Evolutionary conservation across 2,113 vertebrate species (phyloP).

Genomic region (Pagrus major): DNA sequence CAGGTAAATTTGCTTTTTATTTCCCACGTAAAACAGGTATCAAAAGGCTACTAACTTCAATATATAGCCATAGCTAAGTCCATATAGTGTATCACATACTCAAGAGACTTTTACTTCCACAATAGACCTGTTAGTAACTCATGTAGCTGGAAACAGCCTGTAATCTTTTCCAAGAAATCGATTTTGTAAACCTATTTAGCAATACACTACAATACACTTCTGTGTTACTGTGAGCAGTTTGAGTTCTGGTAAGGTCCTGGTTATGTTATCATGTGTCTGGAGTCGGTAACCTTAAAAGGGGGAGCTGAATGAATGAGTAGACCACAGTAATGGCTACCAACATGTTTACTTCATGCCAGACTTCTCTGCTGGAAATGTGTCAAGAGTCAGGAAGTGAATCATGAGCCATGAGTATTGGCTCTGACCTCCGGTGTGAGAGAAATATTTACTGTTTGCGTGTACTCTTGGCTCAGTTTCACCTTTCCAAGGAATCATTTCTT

Average conservation of each 20-base stretch:
- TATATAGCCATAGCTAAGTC: not conserved
- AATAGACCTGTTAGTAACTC: not conserved
- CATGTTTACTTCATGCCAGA: not conserved
- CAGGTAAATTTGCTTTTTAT: slow-evolving; percentile 30
- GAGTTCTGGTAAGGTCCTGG: slow-evolving; percentile 36
- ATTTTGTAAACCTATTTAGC: not conserved
- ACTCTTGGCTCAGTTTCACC: not conserved
- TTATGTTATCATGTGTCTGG: not conserved
- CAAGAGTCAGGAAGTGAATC: slow-evolving; percentile 50
- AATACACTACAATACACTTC: not conserved
- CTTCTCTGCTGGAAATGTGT: not conserved
- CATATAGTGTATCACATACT: not conserved
- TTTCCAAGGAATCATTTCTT: not conserved
- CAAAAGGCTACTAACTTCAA: not conserved
- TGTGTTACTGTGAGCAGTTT: not conserved
- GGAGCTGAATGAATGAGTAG: not conserved
- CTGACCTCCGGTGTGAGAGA: not conserved
- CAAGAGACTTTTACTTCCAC: not conserved
- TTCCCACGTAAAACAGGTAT: not conserved
- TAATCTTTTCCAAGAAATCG: not conserved
- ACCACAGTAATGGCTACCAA: not conserved
- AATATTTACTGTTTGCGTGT: not conserved
- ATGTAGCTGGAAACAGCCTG: not conserved
- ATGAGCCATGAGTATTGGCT: not conserved
- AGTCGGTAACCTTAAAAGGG: not conserved